Evolutionary conservation across 2,888 invertebrate species (phyloP).

Genomic region (Cantharis nigra): DNA sequence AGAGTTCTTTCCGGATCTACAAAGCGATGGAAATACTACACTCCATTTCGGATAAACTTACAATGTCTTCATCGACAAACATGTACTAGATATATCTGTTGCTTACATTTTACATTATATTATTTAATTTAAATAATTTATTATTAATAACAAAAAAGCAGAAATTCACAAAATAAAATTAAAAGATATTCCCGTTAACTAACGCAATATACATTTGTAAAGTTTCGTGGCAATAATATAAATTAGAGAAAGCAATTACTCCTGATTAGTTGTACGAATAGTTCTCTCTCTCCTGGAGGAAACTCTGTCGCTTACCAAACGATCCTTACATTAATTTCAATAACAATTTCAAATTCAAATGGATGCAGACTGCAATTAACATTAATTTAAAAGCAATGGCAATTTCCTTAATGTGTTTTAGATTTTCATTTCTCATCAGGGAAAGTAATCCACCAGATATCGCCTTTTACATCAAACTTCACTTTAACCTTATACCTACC

Average conservation of each 20-base stretch:
- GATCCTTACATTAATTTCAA: constrained; percentile 40
- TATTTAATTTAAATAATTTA: neutral
- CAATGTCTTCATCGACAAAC: constrained; percentile 49
- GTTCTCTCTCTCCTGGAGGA: constrained; percentile 18
- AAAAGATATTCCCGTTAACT: neutral
- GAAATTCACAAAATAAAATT: neutral
- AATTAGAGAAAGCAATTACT: constrained; percentile 28
- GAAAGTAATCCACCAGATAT: constrained; percentile 54
- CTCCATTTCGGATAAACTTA: constrained; percentile 50
- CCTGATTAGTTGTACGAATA: constrained; percentile 26
- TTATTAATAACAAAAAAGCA: neutral
- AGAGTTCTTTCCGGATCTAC: constrained; percentile 50
- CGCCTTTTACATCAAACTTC: constrained; percentile 55
- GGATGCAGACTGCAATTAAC: constrained; percentile 52
- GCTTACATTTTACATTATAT: constrained; percentile 13
- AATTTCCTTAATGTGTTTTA: constrained; percentile 57
- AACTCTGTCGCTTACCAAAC: constrained; percentile 27
- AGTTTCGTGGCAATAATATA: constrained; percentile 16
- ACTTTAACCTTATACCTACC: constrained; percentile 50
- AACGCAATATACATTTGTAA: constrained; percentile 11
- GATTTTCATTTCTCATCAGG: constrained; percentile 57
- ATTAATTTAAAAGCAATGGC: constrained; percentile 56
- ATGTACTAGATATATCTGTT: constrained; percentile 12
- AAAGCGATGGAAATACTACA: constrained; percentile 44
- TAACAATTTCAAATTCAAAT: constrained; percentile 50